phyloP scores from a whole-genome alignment of 2,797 vertebrate genomes.

The Nyctibius grandis region DNA sequence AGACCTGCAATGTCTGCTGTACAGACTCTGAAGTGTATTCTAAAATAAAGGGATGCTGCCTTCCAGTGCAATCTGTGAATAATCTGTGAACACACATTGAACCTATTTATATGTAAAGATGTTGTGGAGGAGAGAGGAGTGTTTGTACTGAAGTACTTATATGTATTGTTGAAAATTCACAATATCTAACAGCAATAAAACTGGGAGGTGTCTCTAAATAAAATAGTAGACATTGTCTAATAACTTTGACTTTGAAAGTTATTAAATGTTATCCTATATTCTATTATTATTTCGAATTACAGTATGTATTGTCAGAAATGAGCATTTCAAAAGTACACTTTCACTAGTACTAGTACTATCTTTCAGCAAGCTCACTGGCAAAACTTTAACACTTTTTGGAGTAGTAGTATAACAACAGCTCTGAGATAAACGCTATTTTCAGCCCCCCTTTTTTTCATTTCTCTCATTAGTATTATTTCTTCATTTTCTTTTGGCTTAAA shows the following conservation, averaged over 20 bases:
- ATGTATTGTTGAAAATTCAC: neutral
- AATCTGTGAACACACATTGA: neutral
- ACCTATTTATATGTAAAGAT: neutral
- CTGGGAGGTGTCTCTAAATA: neutral
- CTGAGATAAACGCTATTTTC: neutral
- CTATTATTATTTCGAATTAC: neutral
- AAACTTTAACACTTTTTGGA: neutral
- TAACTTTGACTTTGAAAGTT: neutral
- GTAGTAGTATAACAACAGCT: neutral
- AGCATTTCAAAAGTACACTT: neutral
- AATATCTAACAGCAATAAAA: neutral
- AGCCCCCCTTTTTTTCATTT: neutral
- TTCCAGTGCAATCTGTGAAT: neutral
- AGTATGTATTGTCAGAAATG: neutral
- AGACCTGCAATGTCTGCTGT: neutral
- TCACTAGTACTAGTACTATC: neutral
- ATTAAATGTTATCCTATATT: neutral
- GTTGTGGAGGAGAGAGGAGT: neutral
- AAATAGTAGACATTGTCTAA: neutral
- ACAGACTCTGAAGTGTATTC: neutral
- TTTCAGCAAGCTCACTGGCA: neutral
- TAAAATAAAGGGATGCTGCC: neutral
- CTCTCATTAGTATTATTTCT: neutral
- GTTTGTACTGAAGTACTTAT: neutral
- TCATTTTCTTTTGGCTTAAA: neutral